These are phyloP conservation scores for Nebria salina DNA, from an alignment of 2,888 invertebrate species.

Conservation along the genomic window DNA sequence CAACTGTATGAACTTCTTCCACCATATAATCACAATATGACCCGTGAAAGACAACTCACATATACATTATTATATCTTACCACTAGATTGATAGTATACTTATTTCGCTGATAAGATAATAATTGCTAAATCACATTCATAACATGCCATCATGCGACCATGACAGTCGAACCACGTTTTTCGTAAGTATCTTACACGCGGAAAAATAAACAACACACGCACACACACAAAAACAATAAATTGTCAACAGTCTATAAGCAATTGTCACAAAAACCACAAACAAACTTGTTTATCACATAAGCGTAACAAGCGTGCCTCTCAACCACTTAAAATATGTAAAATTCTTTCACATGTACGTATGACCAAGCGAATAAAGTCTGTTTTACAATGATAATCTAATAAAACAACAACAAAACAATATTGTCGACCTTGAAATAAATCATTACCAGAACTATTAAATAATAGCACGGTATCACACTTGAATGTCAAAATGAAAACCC, in stretches of 20 bases:
- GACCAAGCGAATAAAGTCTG: slow-evolving; percentile 34
- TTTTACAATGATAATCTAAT: slow-evolving; percentile 38
- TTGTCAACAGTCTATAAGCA: slow-evolving; percentile 7
- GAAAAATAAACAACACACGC: neutral
- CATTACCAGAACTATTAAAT: slow-evolving; percentile 20
- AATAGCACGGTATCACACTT: slow-evolving; percentile 1
- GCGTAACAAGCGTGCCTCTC: slow-evolving; percentile 22
- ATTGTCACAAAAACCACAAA: slow-evolving; percentile 20
- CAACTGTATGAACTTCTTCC: slow-evolving; percentile 46
- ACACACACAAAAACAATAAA: neutral
- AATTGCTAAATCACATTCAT: slow-evolving; percentile 28
- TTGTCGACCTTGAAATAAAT: slow-evolving; percentile 36
- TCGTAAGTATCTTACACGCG: neutral
- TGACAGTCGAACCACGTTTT: slow-evolving; percentile 36
- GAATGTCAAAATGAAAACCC: slow-evolving; percentile 4
- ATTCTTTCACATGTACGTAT: slow-evolving; percentile 17
- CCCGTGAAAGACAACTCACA: slow-evolving; percentile 47
- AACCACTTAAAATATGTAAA: slow-evolving; percentile 29
- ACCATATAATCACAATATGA: slow-evolving; percentile 47
- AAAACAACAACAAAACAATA: slow-evolving; percentile 26
- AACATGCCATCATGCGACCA: slow-evolving; percentile 21
- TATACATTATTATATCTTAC: slow-evolving; percentile 48
- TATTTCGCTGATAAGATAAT: slow-evolving; percentile 48
- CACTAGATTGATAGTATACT: slow-evolving; percentile 49
- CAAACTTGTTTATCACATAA: slow-evolving; percentile 35